Percentiles rank a stretch among this genome's conserved stretches.
Evolutionary conservation across 1,140 invertebrate species (phyloP).

Genomic region (Chironomus tepperi): DNA sequence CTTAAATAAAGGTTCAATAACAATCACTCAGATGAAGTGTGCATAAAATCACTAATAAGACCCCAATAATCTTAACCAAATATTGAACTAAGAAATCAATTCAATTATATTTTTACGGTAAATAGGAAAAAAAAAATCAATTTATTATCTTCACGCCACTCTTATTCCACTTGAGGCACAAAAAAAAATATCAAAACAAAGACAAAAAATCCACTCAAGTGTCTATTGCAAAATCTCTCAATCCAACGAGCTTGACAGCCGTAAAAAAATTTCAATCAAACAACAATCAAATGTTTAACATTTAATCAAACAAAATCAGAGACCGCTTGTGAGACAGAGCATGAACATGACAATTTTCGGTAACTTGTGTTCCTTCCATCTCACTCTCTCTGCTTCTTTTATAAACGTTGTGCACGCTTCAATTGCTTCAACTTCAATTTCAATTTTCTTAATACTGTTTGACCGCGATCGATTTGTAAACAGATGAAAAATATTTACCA

Average conservation of each 20-base stretch:
- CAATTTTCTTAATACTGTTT: conserved; percentile 14
- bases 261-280: conserved; percentile 17
- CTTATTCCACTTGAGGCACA: background rate
- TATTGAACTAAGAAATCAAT: background rate
- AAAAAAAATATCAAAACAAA: background rate
- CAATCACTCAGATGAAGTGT: no score
- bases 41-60: background rate
- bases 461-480: conserved; percentile 9
- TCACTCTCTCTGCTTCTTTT: background rate
- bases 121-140: background rate
- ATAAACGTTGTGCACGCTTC: background rate
- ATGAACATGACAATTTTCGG: conserved; percentile 22
- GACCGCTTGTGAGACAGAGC: conserved; percentile 16
- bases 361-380: background rate
- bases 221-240: background rate
- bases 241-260: background rate
- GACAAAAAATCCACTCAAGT: no score
- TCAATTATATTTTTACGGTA: background rate
- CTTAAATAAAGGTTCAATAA: no score
- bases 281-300: conserved; percentile 17
- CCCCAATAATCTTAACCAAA: background rate
- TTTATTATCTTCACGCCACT: background rate
- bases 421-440: conserved; percentile 14
- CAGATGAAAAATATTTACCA: background rate
- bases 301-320: conserved; percentile 15